Evolutionary conservation across 1,140 invertebrate species (phyloP).

Genomic region (Drosophila nannoptera): DNA sequence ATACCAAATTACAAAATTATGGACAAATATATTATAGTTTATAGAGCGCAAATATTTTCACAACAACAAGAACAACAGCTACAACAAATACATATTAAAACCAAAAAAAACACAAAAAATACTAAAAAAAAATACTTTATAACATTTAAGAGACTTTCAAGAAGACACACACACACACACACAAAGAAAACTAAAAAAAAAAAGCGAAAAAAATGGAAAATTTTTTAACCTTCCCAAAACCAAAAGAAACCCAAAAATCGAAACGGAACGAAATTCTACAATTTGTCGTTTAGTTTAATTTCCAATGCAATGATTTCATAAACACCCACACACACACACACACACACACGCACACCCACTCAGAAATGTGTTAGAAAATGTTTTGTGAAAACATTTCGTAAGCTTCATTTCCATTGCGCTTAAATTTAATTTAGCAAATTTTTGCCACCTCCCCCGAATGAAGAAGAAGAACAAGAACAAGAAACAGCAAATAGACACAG

Average conservation of each 20-base stretch:
- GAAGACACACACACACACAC: not conserved
- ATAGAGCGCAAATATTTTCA: slow-evolving; percentile 71
- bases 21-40: slow-evolving; percentile 64
- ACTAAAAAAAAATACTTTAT: slow-evolving; percentile 33
- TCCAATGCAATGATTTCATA: slow-evolving; percentile 31
- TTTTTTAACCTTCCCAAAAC: slow-evolving; percentile 67
- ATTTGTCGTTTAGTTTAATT: slow-evolving; percentile 25
- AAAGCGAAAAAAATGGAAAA: slow-evolving; percentile 17
- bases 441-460: slow-evolving; percentile 38
- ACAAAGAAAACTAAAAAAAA: slow-evolving; percentile 25
- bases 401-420: slow-evolving; percentile 39
- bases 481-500: slow-evolving; percentile 9
- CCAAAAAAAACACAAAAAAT: slow-evolving; percentile 17
- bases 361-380: slow-evolving; percentile 18
- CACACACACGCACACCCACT: slow-evolving; percentile 17
- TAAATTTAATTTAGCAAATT: slow-evolving; percentile 50
- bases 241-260: slow-evolving; percentile 17
- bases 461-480: slow-evolving; percentile 19
- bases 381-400: slow-evolving; percentile 38
- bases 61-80: slow-evolving; percentile 43
- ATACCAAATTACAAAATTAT: slow-evolving; percentile 43
- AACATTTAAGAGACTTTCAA: slow-evolving; percentile 18
- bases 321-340: no score
- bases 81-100: slow-evolving; percentile 49
- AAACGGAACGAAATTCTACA: slow-evolving; percentile 8